These are phyloP conservation scores for Aphrophora alni DNA, from an alignment of 2,888 invertebrate species.

Conservation along the genomic window DNA sequence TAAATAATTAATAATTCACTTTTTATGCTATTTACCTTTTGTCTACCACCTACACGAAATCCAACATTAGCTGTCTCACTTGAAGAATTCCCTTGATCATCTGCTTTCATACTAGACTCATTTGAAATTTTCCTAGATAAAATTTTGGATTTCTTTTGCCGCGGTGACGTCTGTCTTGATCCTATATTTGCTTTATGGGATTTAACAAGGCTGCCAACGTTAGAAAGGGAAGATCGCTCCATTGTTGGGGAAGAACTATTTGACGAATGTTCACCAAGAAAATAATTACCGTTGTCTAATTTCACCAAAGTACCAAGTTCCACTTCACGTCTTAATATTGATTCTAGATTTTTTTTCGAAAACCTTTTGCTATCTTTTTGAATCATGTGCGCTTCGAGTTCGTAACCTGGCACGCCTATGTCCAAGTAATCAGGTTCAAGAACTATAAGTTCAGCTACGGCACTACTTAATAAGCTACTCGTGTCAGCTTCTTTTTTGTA, in stretches of 20 bases:
- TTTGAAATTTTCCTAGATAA: slow-evolving; percentile 29
- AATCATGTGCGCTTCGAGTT: slow-evolving; percentile 69
- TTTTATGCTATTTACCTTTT: slow-evolving; percentile 48
- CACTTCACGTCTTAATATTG: slow-evolving; percentile 73
- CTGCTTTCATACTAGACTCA: slow-evolving; percentile 32
- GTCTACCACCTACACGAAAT: slow-evolving; percentile 47
- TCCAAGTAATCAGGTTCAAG: slow-evolving; percentile 75
- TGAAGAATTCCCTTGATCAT: slow-evolving; percentile 28
- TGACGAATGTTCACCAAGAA: slow-evolving; percentile 64
- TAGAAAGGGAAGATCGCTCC: slow-evolving; percentile 26
- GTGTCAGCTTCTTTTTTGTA: slow-evolving; percentile 60
- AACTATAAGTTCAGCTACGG: slow-evolving; percentile 73
- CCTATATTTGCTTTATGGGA: slow-evolving; percentile 16
- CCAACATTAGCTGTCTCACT: slow-evolving; percentile 42
- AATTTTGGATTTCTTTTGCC: slow-evolving; percentile 33
- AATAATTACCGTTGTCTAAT: slow-evolving; percentile 71
- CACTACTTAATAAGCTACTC: slow-evolving; percentile 65
- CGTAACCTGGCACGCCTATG: slow-evolving; percentile 72
- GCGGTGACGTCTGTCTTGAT: slow-evolving; percentile 23
- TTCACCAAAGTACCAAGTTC: slow-evolving; percentile 71
- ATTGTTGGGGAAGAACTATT: slow-evolving; percentile 29
- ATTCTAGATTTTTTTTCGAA: slow-evolving; percentile 67
- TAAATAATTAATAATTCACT: too few relatives aligned
- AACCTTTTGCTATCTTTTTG: slow-evolving; percentile 69
- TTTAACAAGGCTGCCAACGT: slow-evolving; percentile 34